A percentile compares a stretch with the other conserved stretches of the same genome.
phyloP scores from a whole-genome alignment of 2,888 invertebrate species.

The Mellilla xanthometata region DNA sequence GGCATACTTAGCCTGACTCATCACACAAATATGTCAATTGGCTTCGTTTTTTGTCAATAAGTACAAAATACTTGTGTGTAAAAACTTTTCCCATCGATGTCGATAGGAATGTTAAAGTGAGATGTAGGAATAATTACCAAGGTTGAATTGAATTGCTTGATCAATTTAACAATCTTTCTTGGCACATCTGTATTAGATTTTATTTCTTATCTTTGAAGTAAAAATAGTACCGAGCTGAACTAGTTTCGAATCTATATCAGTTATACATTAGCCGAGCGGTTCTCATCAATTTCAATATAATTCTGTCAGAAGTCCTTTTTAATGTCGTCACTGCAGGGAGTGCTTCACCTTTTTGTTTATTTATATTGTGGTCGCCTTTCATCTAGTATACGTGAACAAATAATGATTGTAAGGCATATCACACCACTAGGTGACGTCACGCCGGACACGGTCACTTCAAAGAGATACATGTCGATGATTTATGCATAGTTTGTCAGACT shows the following conservation, averaged over 20 bases:
- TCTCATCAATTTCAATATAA: slow-evolving; percentile 66
- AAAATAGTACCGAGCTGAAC: no score
- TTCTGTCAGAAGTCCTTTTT: slow-evolving; percentile 62
- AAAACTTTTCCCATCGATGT: no score
- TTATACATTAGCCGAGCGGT: no score
- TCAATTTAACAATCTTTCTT: slow-evolving; percentile 1
- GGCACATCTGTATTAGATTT: no score
- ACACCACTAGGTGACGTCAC: slow-evolving; percentile 65
- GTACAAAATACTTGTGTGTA: slow-evolving; percentile 11
- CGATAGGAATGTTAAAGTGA: no score
- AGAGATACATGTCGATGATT: slow-evolving; percentile 67
- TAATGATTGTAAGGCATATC: slow-evolving; percentile 77
- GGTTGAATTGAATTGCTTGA: no score
- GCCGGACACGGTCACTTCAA: slow-evolving; percentile 76
- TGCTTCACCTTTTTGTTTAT: slow-evolving; percentile 73
- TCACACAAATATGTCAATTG: slow-evolving; percentile 63
- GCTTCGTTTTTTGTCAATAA: slow-evolving; percentile 42
- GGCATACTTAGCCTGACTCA: slow-evolving; percentile 63
- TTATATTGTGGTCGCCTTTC: slow-evolving; percentile 77
- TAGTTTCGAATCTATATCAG: no score
- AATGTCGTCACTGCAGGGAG: slow-evolving; percentile 55
- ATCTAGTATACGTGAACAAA: slow-evolving; percentile 78
- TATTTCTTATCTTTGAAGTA: no score
- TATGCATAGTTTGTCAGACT: slow-evolving; percentile 74
- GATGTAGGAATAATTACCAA: slow-evolving; percentile 13